These are phyloP conservation scores for Danio choprae DNA, from an alignment of 2,797 vertebrate genomes.

Conservation along the genomic window DNA sequence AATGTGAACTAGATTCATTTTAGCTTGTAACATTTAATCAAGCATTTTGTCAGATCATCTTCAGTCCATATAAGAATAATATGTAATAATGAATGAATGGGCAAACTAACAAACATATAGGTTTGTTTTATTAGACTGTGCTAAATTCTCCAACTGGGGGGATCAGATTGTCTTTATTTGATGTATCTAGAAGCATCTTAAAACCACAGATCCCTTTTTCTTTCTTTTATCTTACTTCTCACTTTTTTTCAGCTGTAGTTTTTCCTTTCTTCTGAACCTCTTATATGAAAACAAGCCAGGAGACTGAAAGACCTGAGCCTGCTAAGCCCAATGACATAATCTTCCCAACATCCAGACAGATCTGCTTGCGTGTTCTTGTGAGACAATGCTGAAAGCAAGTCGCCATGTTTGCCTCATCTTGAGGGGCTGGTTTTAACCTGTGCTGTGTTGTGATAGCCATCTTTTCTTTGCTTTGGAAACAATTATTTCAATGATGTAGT, in stretches of 20 bases:
- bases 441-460: background rate
- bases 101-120: background rate
- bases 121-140: background rate
- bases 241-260: background rate
- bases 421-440: background rate
- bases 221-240: background rate
- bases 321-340: slow-evolving; percentile 11
- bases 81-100: background rate
- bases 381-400: background rate
- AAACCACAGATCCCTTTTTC: background rate
- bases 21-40: background rate
- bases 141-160: background rate
- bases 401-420: background rate
- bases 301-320: background rate
- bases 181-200: no score
- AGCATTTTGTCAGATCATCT: no score
- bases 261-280: background rate
- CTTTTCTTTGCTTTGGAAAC: background rate
- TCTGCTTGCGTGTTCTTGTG: background rate
- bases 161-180: no score
- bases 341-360: background rate
- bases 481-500: background rate
- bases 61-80: background rate
- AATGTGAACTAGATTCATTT: background rate
- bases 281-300: background rate